A percentile compares a stretch with the other conserved stretches of the same genome.
phyloP scores from a whole-genome alignment of 2,888 invertebrate genomes.

The Shargacucullia verbasci region DNA sequence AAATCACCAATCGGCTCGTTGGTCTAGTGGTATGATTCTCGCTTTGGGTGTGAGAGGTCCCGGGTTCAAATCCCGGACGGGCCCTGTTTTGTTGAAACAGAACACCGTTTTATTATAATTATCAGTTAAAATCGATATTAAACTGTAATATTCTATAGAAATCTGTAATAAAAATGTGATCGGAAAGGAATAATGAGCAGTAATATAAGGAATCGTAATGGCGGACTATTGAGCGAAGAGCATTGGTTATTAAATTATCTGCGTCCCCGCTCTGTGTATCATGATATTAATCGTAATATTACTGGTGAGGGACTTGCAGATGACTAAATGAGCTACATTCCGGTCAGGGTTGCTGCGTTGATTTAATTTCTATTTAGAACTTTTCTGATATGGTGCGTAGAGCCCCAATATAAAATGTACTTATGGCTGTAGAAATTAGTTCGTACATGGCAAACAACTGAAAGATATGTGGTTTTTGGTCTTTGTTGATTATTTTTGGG shows the following conservation, averaged over 20 bases:
- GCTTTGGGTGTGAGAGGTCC: slow-evolving; percentile 88
- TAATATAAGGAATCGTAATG: slow-evolving; percentile 5
- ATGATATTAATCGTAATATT: slow-evolving; percentile 59
- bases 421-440: too few relatives aligned
- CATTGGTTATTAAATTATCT: slow-evolving; percentile 56
- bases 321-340: slow-evolving; percentile 46
- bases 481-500: too few relatives aligned
- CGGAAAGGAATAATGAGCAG: slow-evolving; percentile 15
- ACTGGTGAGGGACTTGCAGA: slow-evolving; percentile 49
- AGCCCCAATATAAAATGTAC: too few relatives aligned
- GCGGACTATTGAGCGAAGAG: slow-evolving; percentile 23
- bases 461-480: too few relatives aligned
- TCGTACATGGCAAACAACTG: too few relatives aligned
- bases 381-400: too few relatives aligned
- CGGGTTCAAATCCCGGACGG: slow-evolving; percentile 88
- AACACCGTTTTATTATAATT: neutral
- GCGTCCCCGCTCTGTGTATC: slow-evolving; percentile 35
- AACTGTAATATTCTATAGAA: slow-evolving; percentile 1
- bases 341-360: slow-evolving; percentile 37
- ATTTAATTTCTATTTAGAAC: too few relatives aligned
- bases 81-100: slow-evolving; percentile 56
- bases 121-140: neutral
- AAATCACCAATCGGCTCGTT: slow-evolving; percentile 74
- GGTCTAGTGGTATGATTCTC: slow-evolving; percentile 89
- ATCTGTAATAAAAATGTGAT: neutral